phyloP scores from a whole-genome alignment of 2,797 vertebrate genomes.

The Urophycis tenuis region DNA sequence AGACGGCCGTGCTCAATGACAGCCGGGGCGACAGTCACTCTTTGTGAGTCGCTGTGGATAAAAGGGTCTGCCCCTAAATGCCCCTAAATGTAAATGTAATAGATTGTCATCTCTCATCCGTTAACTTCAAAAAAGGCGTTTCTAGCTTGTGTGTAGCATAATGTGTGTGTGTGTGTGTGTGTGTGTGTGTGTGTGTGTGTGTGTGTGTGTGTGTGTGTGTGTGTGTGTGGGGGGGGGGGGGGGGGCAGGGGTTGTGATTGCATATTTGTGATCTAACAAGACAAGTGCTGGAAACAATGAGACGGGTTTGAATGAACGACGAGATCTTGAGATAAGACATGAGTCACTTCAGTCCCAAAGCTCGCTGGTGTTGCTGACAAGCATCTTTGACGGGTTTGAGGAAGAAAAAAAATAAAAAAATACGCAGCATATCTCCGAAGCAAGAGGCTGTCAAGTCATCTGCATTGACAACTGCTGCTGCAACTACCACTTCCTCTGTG shows the following conservation, averaged over 20 bases:
- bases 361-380: not conserved
- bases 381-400: not conserved
- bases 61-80: too few relatives aligned
- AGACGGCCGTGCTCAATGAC: not conserved
- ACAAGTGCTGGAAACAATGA: not conserved
- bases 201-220: too few relatives aligned
- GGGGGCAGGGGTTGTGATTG: too few relatives aligned
- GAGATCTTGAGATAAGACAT: not conserved
- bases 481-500: not conserved
- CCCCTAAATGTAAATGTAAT: too few relatives aligned
- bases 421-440: not conserved
- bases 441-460: conserved; percentile 10
- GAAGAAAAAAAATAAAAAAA: too few relatives aligned
- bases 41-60: too few relatives aligned
- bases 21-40: not conserved
- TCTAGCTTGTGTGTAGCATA: too few relatives aligned
- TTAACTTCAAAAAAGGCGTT: too few relatives aligned
- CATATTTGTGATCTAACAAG: not conserved
- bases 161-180: too few relatives aligned
- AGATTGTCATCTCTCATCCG: not conserved
- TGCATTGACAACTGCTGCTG: not conserved
- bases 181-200: too few relatives aligned
- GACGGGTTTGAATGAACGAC: not conserved
- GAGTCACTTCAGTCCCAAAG: not conserved
- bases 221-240: not conserved